Evolutionary conservation across 2,113 vertebrate species (phyloP), one percentile per base, ranked within the genome.

Genomic region (Hippocampus abdominalis): DNA sequence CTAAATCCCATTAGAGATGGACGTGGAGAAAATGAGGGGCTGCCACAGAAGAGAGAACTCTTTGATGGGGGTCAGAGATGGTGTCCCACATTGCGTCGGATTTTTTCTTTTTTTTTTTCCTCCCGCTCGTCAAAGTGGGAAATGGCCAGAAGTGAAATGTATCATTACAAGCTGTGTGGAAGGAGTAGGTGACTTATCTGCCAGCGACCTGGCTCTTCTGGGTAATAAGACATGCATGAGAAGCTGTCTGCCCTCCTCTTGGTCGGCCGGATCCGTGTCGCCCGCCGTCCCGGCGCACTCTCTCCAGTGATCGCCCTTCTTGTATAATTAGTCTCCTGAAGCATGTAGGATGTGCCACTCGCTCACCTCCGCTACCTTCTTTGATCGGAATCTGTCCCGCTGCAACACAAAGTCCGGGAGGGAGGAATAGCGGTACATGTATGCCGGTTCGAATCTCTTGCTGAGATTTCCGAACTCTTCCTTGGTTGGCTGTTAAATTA

Each of bases 201-300:
- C 85, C 85, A 84, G 80, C 86, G 73, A 87, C 70, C 66, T 62
- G 39, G 78, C 86, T 89, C 92, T 92, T 81, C 77, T 72, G 92
- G 92, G 92, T 93, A 92, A 93, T 92, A 90, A 87, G 79, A 77
- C 89, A 93, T 92, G 92, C 92, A 93, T 93, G 90, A 92, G 90
- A 91, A 91, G 87, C 90, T 89, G 88, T 87, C 89, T 83, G 80
- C 80, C 79, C 84, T 87, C 80, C 87, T 85, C 88, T 87, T 82
- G 81, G 82, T 87, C 79, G 82, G 80, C 87, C 81, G 77, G 83
- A 81, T 86, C 81, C 81, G 82, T 85, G 83, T 88, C 85, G 80
- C 78, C 49, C 32, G 81, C 44, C 23, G 88, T 86, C 89, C 89
- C 86, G 74, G 70, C 72, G 79, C 87, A 81, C 81, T 85, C 86